A percentile compares a stretch with the other conserved stretches of the same genome.
Evolutionary conservation across 2,113 vertebrate genomes (phyloP).

Genomic region (Phainopepla nitens): DNA sequence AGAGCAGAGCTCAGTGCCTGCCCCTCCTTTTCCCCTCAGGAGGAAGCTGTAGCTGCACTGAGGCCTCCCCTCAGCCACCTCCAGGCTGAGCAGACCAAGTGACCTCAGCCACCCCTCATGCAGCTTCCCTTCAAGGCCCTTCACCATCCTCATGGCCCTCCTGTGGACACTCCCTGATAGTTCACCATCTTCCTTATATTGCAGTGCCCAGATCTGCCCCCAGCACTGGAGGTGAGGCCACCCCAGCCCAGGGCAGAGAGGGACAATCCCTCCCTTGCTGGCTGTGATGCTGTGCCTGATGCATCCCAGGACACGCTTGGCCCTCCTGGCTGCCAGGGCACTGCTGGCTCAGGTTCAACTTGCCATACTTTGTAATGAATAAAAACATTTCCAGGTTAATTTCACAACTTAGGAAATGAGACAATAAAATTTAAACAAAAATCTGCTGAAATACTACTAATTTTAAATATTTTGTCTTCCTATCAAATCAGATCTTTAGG

Average conservation of each 20-base stretch:
- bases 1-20: not conserved
- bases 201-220: fast-evolving
- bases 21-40: not conserved
- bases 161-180: not conserved
- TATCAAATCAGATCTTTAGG: not conserved
- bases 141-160: not conserved
- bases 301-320: fast-evolving
- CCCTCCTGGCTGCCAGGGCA: not conserved
- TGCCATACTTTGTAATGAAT: not conserved
- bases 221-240: fast-evolving
- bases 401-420: not conserved
- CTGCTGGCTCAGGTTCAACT: not conserved
- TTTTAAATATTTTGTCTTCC: not conserved
- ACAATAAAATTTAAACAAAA: not conserved
- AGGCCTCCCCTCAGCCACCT: not conserved
- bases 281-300: fast-evolving
- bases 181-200: not conserved
- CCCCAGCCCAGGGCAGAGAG: fast-evolving
- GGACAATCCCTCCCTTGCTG: fast-evolving
- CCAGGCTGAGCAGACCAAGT: not conserved
- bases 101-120: not conserved
- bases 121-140: fast-evolving
- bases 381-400: not conserved
- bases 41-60: not conserved
- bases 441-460: not conserved